Percentiles rank a stretch among this genome's conserved stretches.
These are phyloP conservation scores for Punctoribates punctum DNA, from an alignment of 2,888 invertebrate genomes.

Conservation along the genomic window DNA sequence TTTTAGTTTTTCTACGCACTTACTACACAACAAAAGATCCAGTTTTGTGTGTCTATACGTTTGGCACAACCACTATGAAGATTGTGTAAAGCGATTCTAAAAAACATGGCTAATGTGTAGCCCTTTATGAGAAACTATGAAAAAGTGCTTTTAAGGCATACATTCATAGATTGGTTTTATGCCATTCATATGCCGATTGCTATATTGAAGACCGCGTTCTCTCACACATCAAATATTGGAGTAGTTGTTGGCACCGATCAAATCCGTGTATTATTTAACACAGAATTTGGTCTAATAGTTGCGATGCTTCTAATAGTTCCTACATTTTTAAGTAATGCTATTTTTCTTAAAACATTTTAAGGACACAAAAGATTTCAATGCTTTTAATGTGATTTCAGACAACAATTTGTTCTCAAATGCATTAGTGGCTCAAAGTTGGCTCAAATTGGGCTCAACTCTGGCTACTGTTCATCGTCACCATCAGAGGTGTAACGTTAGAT, in stretches of 20 bases:
- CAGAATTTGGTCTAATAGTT: no score
- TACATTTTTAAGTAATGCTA: conserved; percentile 18
- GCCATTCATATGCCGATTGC: not conserved
- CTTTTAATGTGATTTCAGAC: conserved; percentile 28
- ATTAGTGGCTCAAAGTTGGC: no score
- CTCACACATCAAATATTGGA: conserved; percentile 11
- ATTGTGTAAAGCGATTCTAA: conserved; percentile 37
- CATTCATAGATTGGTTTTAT: not conserved
- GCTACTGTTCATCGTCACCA: conserved; percentile 34
- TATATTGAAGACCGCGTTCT: conserved; percentile 26
- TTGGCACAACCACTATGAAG: conserved; percentile 29
- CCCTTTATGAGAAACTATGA: conserved; percentile 33
- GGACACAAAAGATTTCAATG: conserved; percentile 13
- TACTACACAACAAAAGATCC: conserved; percentile 29
- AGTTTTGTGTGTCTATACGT: conserved; percentile 23
- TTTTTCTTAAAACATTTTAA: not conserved
- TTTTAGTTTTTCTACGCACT: conserved; percentile 9
- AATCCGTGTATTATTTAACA: conserved; percentile 33
- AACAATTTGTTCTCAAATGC: not conserved
- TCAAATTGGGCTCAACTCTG: conserved; percentile 11
- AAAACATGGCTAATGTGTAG: conserved; percentile 34
- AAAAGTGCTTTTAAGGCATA: conserved; percentile 37
- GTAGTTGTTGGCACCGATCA: conserved; percentile 10
- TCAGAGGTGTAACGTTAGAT: conserved; percentile 33
- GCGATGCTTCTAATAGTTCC: not conserved